These are phyloP conservation scores for Ciconia nigra DNA, from an alignment of 2,797 vertebrate species.

Conservation along the genomic window DNA sequence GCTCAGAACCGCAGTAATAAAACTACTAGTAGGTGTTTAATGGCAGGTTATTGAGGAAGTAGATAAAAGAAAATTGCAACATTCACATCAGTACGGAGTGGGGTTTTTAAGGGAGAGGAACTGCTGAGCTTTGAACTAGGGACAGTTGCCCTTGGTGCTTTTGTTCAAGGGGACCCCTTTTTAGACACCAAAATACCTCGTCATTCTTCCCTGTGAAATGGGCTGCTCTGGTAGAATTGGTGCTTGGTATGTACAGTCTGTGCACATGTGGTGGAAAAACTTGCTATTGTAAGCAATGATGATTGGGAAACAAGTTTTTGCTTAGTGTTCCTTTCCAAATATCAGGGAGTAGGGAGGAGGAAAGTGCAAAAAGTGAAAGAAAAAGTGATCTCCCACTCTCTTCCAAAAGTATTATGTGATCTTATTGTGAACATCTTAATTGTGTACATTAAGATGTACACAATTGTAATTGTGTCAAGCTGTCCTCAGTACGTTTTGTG, in stretches of 20 bases:
- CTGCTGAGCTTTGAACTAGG: constrained; percentile 72
- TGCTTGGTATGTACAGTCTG: background rate
- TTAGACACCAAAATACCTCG: constrained; percentile 42
- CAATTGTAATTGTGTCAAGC: background rate
- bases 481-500: background rate
- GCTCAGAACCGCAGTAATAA: constrained; percentile 69
- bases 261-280: background rate
- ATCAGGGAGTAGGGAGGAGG: background rate
- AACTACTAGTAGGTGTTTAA: constrained; percentile 78
- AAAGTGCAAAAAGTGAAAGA: background rate
- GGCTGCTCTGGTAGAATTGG: background rate
- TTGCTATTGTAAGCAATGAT: background rate
- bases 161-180: constrained; percentile 51
- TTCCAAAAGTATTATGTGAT: background rate
- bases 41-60: constrained; percentile 73
- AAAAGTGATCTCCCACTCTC: background rate
- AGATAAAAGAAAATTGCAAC: constrained; percentile 72
- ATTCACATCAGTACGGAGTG: constrained; percentile 56
- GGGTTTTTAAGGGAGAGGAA: constrained; percentile 39
- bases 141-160: constrained; percentile 60
- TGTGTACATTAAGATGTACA: background rate
- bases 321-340: background rate
- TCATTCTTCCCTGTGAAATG: constrained; percentile 37
- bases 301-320: background rate
- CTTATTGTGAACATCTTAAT: background rate